Evolutionary conservation across 2,113 vertebrate species (phyloP).

Genomic region (Limnothrissa miodon): DNA sequence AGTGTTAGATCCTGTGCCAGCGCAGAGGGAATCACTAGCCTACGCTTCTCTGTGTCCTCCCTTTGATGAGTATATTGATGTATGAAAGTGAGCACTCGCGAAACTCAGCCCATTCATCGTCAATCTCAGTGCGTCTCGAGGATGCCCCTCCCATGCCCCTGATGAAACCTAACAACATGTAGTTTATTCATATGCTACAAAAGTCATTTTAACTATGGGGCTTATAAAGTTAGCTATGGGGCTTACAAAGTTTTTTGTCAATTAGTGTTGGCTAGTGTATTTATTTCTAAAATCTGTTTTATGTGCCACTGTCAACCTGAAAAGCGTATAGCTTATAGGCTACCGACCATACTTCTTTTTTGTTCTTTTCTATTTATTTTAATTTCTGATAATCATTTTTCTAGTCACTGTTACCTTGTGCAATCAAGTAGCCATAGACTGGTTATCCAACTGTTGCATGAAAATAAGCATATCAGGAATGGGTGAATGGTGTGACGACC

Average conservation of each 20-base stretch:
- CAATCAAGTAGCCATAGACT: no score
- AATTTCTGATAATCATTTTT: not conserved
- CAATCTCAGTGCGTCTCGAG: slow-evolving; percentile 8
- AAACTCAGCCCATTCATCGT: not conserved
- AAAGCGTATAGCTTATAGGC: no score
- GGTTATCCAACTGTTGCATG: slow-evolving; percentile 6
- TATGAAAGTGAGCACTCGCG: not conserved
- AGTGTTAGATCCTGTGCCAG: not conserved
- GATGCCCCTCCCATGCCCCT: not conserved
- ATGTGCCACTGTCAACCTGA: not conserved
- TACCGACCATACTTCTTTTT: not conserved
- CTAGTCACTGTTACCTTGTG: no score
- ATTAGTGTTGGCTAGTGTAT: not conserved
- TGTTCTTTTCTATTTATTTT: not conserved
- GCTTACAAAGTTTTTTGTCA: not conserved
- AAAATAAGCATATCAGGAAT: slow-evolving; percentile 25
- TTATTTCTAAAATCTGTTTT: not conserved
- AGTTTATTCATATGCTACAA: not conserved
- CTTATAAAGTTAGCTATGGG: not conserved
- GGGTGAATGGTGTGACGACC: slow-evolving; percentile 71
- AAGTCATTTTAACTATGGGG: not conserved
- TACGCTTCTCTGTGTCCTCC: not conserved
- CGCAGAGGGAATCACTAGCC: not conserved
- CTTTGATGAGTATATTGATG: not conserved
- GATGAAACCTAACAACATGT: not conserved